Conservation (phyloP, 2,113 vertebrate genomes). For the Alligator mississippiensis region DNA sequence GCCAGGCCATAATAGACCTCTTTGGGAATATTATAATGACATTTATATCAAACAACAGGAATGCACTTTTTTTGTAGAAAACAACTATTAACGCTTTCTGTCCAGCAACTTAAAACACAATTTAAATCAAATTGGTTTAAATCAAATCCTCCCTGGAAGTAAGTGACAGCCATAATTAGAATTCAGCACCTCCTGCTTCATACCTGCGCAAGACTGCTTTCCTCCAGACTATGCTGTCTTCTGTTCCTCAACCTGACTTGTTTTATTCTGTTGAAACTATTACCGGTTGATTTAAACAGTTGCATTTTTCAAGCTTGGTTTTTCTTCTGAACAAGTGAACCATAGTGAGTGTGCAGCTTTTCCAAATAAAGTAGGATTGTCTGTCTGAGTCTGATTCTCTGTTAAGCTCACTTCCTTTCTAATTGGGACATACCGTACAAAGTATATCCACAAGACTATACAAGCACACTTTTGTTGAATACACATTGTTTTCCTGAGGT, state of each 20-base stretch:
- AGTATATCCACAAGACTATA: constrained; percentile 34
- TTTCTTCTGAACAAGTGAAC: constrained; percentile 16
- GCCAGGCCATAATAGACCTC: too few species aligned
- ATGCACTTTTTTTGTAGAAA: too few species aligned
- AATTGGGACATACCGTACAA: constrained; percentile 44
- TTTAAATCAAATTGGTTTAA: too few species aligned
- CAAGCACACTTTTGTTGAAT: constrained; percentile 5
- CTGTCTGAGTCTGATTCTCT: constrained; percentile 39
- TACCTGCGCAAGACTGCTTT: neutral
- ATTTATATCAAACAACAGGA: too few species aligned
- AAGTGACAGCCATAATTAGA: neutral
- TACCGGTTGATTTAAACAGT: neutral
- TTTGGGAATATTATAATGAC: too few species aligned
- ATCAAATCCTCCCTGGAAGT: too few species aligned
- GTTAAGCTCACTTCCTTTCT: constrained; percentile 56
- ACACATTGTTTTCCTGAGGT: neutral
- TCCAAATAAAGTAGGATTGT: constrained; percentile 43
- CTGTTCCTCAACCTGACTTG: neutral
- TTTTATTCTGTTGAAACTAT: neutral
- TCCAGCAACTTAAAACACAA: too few species aligned
- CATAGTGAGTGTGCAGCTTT: constrained; percentile 53
- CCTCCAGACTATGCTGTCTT: neutral
- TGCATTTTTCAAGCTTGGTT: constrained; percentile 22
- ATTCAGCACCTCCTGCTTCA: neutral
- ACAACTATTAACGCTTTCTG: too few species aligned